phyloP scores from a whole-genome alignment of 2,888 invertebrate species.

The Acleris sparsana region DNA sequence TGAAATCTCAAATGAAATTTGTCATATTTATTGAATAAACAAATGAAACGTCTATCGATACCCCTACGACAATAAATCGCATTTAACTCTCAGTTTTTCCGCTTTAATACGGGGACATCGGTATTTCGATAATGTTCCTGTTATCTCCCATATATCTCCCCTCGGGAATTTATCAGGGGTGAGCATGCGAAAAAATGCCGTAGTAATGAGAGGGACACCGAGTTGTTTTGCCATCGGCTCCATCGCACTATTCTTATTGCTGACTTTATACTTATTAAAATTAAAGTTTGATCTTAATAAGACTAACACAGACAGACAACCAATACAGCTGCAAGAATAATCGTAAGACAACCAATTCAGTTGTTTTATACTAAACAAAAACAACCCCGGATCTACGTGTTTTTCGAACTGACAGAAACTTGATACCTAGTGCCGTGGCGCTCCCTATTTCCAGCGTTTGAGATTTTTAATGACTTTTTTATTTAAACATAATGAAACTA shows the following conservation, averaged over 20 bases:
- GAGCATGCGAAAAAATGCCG: conserved; percentile 76
- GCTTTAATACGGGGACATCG: conserved; percentile 77
- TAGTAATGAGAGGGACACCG: conserved; percentile 75
- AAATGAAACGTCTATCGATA: conserved; percentile 15
- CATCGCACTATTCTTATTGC: conserved; percentile 23
- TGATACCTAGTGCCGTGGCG: too few relatives aligned
- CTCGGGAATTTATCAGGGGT: conserved; percentile 73
- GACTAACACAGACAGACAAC: not conserved
- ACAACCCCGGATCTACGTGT: too few relatives aligned
- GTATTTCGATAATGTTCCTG: conserved; percentile 80
- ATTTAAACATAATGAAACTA: too few relatives aligned
- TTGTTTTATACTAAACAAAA: too few relatives aligned
- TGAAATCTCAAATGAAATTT: not conserved
- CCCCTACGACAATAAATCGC: conserved; percentile 69
- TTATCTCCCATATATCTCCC: conserved; percentile 75
- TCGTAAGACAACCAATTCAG: too few relatives aligned
- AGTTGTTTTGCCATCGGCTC: conserved; percentile 48
- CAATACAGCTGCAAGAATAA: too few relatives aligned
- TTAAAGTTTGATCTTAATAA: not conserved
- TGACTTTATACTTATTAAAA: too few relatives aligned
- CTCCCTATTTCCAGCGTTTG: too few relatives aligned
- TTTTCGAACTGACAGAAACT: too few relatives aligned
- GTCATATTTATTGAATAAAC: conserved; percentile 13
- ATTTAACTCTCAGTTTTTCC: conserved; percentile 77
- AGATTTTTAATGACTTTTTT: too few relatives aligned